Base-by-base conservation (phyloP, 1,140 invertebrate species). In the Neodiprion lecontei region DNA sequence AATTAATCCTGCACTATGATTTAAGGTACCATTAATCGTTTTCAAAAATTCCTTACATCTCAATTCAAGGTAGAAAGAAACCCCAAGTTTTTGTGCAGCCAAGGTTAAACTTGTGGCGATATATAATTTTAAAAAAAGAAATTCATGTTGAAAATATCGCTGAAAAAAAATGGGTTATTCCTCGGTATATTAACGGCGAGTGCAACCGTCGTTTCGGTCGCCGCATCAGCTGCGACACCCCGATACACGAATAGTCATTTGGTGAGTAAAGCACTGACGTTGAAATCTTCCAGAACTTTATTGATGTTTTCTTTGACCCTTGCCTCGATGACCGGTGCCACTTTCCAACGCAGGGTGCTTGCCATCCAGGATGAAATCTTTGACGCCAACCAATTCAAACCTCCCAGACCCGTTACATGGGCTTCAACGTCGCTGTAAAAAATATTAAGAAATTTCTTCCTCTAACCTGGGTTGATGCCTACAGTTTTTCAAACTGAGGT, bases 361-460 rank as follows among this genome's bases (percentile, higher is more conserved):
- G 78, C 76, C 1, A 79, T 74, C 79, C 79, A 81, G 3, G 78
- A 79, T 28, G 79, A 77, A 40, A 79, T 79, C n/a, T 78, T 79
- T 11, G 79, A 81, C 10, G 78, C 78, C 12, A 81, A 75, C 76
- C 78, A 81, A 73, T 81, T 81, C 47, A 81, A 66, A 4, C 76
- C 78, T n/a, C 79, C 78, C 12, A 81, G 49, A 11, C 79, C 79
- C 5, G 79, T 81, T 21, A 81, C 79, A 66, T 81, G 78, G 10
- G 79, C 75, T 53, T 81, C 78, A 23, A 81, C 69, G 47, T 79
- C 74, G 7, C 79, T 81, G 70, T 50, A 72, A 79, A 66, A 72
- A 74, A 67, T 78, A 72, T 74, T 47, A 75, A 61, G 17, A 23
- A 48, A 21, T 5, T 69, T 40, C 28, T 40, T 40, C 28, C 28